These are phyloP conservation scores for Nasonia oneida DNA, from an alignment of 2,888 invertebrate species.

Conservation along the genomic window DNA sequence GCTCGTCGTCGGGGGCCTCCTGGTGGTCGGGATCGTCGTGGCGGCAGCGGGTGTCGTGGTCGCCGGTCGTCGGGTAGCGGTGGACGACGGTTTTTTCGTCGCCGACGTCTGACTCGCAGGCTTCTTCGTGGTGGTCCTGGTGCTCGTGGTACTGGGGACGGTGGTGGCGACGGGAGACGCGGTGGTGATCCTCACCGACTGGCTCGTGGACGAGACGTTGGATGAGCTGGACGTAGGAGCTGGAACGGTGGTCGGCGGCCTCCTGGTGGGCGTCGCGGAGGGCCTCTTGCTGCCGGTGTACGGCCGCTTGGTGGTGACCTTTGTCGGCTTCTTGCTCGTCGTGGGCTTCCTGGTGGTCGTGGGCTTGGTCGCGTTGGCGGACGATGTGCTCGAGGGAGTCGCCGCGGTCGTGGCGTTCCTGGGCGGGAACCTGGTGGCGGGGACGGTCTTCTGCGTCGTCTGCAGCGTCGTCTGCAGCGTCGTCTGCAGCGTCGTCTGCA, in stretches of 20 bases:
- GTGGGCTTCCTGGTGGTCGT: conserved; percentile 33
- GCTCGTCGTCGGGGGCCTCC: background rate
- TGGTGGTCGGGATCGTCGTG: conserved; percentile 56
- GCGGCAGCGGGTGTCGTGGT: conserved; percentile 70
- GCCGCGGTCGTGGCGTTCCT: conserved; percentile 70
- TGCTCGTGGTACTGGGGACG: background rate
- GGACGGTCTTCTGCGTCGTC: conserved; percentile 63
- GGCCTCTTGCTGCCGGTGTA: conserved; percentile 77
- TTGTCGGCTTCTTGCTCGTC: conserved; percentile 61
- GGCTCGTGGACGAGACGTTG: background rate
- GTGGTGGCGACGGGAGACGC: background rate
- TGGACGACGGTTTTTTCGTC: conserved; percentile 29
- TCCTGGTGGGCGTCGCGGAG: conserved; percentile 74
- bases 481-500: conserved; percentile 58
- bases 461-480: too few relatives aligned
- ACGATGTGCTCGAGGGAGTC: conserved; percentile 52
- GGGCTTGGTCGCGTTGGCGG: conserved; percentile 3
- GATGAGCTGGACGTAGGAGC: background rate
- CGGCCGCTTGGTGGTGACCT: conserved; percentile 64
- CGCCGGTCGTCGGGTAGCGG: conserved; percentile 7
- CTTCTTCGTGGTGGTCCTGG: conserved; percentile 58
- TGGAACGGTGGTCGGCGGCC: background rate
- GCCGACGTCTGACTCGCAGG: conserved; percentile 45
- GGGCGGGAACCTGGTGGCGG: conserved; percentile 75
- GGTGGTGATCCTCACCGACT: background rate